These are phyloP conservation scores for Pterois miles DNA, from an alignment of 2,797 vertebrate genomes.

Conservation along the genomic window DNA sequence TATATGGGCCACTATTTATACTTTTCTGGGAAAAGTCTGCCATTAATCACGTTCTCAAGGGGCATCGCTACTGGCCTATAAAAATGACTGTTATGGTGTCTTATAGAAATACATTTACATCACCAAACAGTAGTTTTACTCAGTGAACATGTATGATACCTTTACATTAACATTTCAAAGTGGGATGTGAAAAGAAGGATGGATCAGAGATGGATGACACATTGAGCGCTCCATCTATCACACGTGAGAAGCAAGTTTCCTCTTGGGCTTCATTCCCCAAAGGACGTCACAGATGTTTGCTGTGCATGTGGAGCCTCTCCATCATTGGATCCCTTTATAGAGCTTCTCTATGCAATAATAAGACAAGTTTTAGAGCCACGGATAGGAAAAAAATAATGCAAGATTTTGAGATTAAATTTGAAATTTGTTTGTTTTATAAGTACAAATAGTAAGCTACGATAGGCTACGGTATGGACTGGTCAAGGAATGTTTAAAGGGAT, in stretches of 20 bases:
- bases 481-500: neutral
- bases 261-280: constrained; percentile 44
- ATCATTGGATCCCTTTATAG: neutral
- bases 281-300: constrained; percentile 1
- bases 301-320: neutral
- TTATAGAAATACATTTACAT: constrained; percentile 46
- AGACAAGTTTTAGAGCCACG: neutral
- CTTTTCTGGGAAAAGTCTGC: constrained; percentile 24
- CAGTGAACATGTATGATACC: constrained; percentile 7
- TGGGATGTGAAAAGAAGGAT: constrained; percentile 20
- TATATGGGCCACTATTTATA: constrained; percentile 42
- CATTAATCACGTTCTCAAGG: constrained; percentile 53
- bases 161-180: constrained; percentile 50
- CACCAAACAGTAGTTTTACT: constrained; percentile 27
- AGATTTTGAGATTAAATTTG: neutral
- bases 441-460: too few species aligned
- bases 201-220: constrained; percentile 31
- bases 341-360: neutral
- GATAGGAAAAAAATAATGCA: neutral
- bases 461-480: neutral
- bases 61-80: constrained; percentile 33
- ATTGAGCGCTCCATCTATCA: constrained; percentile 44
- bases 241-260: constrained; percentile 12
- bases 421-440: neutral
- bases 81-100: constrained; percentile 39